A percentile compares a stretch with the other conserved stretches of the same genome.
Evolutionary conservation across 1,140 invertebrate genomes (phyloP).

Genomic region (Oncopeltus fasciatus): DNA sequence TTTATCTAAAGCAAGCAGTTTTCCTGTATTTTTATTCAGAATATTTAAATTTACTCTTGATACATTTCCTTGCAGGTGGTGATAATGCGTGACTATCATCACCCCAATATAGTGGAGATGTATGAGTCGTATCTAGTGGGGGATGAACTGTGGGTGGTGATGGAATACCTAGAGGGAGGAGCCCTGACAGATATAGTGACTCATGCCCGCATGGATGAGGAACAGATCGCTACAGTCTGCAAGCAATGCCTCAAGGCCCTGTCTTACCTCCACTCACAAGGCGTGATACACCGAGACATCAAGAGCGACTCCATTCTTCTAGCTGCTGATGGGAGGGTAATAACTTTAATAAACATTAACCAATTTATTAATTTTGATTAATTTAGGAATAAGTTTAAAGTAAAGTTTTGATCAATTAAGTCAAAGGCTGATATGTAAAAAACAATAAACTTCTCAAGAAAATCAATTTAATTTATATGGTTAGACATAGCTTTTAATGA

Average conservation of each 20-base stretch:
- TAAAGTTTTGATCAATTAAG: too few species aligned
- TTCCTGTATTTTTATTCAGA: background rate
- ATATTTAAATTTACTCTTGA: background rate
- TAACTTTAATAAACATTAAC: too few species aligned
- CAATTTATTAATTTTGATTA: too few species aligned
- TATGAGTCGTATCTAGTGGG: constrained; percentile 93
- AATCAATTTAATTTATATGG: too few species aligned
- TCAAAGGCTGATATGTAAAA: too few species aligned
- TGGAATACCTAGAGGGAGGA: constrained; percentile 97
- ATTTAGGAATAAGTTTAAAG: too few species aligned
- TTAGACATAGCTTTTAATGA: too few species aligned
- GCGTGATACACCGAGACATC: constrained; percentile 96
- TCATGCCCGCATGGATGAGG: constrained; percentile 86
- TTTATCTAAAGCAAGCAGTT: too few species aligned
- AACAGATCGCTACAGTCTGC: constrained; percentile 95
- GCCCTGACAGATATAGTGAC: constrained; percentile 98
- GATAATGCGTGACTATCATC: constrained; percentile 97
- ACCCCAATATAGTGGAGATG: constrained; percentile 98
- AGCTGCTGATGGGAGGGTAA: constrained; percentile 37
- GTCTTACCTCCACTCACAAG: constrained; percentile 87
- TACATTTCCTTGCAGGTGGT: constrained; percentile 49
- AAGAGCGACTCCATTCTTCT: constrained; percentile 96
- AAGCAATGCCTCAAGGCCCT: constrained; percentile 87
- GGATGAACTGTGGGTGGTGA: constrained; percentile 98
- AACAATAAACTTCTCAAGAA: too few species aligned